Evolutionary conservation across 2,888 invertebrate species (phyloP).

Genomic region (Lithophane ornitopus): DNA sequence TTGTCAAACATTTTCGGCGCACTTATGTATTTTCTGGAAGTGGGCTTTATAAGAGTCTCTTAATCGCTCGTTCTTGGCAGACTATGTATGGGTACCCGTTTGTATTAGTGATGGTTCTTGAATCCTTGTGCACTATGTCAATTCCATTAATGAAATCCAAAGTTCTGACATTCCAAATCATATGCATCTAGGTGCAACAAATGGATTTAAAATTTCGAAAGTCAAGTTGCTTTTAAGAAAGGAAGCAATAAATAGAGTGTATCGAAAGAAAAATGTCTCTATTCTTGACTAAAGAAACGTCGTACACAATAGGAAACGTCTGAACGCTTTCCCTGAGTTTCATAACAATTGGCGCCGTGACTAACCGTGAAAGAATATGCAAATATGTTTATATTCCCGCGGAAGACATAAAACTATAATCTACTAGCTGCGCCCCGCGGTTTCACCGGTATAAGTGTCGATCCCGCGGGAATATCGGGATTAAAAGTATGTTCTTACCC

Average conservation of each 20-base stretch:
- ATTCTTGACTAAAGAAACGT: conserved; percentile 42
- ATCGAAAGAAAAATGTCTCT: conserved; percentile 22
- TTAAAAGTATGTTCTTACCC: no score
- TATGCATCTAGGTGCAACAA: neutral
- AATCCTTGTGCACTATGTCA: neutral
- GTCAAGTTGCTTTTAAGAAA: neutral
- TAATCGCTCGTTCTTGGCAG: neutral
- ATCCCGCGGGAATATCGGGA: no score
- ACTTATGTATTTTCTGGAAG: neutral
- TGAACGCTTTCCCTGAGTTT: conserved; percentile 36
- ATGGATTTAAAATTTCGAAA: neutral
- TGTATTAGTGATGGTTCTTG: neutral
- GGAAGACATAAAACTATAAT: conserved; percentile 21
- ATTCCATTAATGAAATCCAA: neutral
- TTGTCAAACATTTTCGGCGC: neutral
- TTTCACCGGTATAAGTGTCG: no score
- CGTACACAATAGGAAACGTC: conserved; percentile 38
- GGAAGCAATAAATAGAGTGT: neutral
- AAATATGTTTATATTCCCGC: conserved; percentile 19
- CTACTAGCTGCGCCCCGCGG: no score
- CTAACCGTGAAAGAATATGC: conserved; percentile 7
- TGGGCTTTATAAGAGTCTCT: neutral
- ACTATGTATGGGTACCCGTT: neutral
- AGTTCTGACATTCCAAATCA: neutral
- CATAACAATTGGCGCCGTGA: conserved; percentile 12